Evolutionary conservation across 2,113 vertebrate genomes (phyloP).

Genomic region (Scartelaos histophorus): DNA sequence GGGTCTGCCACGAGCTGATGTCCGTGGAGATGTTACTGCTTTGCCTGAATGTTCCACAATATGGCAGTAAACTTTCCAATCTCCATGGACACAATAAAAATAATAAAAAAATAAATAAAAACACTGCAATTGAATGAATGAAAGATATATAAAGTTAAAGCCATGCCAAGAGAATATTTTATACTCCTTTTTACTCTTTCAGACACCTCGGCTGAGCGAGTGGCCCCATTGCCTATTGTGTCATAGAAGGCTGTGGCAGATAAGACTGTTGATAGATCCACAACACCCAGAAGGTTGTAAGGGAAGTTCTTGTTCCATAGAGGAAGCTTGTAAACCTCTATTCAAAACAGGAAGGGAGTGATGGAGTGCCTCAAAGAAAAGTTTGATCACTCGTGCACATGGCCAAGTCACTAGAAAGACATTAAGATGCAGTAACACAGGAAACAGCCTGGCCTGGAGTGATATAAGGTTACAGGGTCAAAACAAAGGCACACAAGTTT

Average conservation of each 20-base stretch:
- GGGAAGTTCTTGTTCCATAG: constrained; percentile 60
- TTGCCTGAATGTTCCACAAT: too few relatives aligned
- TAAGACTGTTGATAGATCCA: constrained; percentile 54
- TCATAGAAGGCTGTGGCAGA: constrained; percentile 49
- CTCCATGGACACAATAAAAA: too few relatives aligned
- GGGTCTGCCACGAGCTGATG: too few relatives aligned
- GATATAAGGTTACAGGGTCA: not conserved
- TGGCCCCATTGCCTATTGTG: constrained; percentile 22
- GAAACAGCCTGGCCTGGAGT: constrained; percentile 14
- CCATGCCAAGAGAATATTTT: too few relatives aligned
- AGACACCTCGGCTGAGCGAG: not conserved
- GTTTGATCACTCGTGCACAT: constrained; percentile 29
- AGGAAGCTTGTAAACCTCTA: constrained; percentile 64
- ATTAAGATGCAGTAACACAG: constrained; percentile 29
- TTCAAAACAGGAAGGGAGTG: constrained; percentile 66
- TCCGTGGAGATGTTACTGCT: too few relatives aligned
- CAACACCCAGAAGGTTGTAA: constrained; percentile 29
- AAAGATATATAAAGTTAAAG: too few relatives aligned
- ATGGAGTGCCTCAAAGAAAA: constrained; percentile 50
- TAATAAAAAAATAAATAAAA: too few relatives aligned
- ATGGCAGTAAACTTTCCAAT: too few relatives aligned
- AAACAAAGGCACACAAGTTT: not conserved
- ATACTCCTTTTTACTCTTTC: not conserved
- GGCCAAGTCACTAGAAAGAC: constrained; percentile 27
- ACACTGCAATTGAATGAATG: too few relatives aligned